phyloP scores from a whole-genome alignment of 2,113 vertebrate species.

The Gasterosteus aculeatus region DNA sequence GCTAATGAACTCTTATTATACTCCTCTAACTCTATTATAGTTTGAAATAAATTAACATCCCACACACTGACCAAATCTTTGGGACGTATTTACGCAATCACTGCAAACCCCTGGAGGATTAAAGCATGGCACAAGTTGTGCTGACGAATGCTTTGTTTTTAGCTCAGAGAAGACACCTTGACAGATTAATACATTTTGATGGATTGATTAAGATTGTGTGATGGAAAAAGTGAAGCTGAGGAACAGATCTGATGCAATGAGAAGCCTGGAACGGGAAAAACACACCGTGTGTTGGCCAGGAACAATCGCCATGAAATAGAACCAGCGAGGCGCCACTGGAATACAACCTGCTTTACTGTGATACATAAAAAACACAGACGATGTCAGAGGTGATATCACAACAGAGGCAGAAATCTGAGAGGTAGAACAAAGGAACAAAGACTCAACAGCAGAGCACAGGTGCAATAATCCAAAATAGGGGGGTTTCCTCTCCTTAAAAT shows the following conservation, averaged over 20 bases:
- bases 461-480: neutral
- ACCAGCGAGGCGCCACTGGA: neutral
- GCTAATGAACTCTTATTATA: neutral
- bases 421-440: constrained; percentile 19
- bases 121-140: constrained; percentile 26
- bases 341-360: constrained; percentile 16
- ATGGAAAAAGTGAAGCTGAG: constrained; percentile 23
- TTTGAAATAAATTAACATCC: constrained; percentile 33
- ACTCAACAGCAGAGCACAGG: constrained; percentile 22
- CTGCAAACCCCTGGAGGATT: constrained; percentile 40
- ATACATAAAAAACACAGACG: constrained; percentile 12
- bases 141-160: constrained; percentile 63
- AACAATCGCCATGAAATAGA: constrained; percentile 8
- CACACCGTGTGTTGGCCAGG: constrained; percentile 23
- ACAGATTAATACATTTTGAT: no score
- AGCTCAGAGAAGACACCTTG: constrained; percentile 38
- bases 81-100: constrained; percentile 22
- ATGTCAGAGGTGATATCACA: constrained; percentile 28
- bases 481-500: constrained; percentile 1
- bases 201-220: constrained; percentile 22
- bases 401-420: constrained; percentile 21
- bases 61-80: constrained; percentile 35
- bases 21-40: constrained; percentile 14
- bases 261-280: constrained; percentile 24
- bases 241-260: constrained; percentile 44